phyloP scores from a whole-genome alignment of 2,113 vertebrate genomes.

The Rhinogobius similis region DNA sequence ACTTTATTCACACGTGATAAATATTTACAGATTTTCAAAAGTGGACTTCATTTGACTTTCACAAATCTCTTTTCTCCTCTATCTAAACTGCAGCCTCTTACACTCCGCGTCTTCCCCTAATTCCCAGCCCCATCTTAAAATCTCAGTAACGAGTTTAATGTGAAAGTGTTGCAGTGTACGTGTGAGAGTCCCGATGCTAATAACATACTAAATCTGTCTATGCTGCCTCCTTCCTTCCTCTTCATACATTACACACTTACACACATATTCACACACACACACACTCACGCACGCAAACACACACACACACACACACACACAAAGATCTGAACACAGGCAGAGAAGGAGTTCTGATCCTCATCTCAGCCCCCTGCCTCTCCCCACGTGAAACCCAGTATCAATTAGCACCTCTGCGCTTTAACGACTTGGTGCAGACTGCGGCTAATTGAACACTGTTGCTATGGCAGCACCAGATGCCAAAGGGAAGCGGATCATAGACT shows the following conservation, averaged over 20 bases:
- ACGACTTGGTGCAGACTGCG: conserved; percentile 24
- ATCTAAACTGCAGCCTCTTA: conserved; percentile 13
- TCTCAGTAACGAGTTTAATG: conserved; percentile 23
- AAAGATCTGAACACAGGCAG: neutral
- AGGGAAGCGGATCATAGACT: conserved; percentile 20
- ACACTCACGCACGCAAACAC: neutral
- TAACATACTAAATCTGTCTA: conserved; percentile 32
- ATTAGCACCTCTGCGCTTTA: conserved; percentile 66
- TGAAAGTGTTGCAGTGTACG: conserved; percentile 5
- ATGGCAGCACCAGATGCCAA: conserved; percentile 63
- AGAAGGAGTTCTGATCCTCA: conserved; percentile 4
- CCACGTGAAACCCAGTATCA: conserved; percentile 51
- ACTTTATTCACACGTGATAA: neutral
- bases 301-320: neutral
- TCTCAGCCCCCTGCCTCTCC: conserved; percentile 20
- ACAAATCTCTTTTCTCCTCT: neutral
- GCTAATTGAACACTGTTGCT: conserved; percentile 64
- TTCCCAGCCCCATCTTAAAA: conserved; percentile 22
- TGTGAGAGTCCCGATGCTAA: conserved; percentile 18
- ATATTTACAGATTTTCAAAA: neutral
- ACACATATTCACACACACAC: neutral
- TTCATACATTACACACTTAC: conserved; percentile 3
- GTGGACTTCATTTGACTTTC: neutral
- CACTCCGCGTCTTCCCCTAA: neutral
- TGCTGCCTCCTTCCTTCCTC: neutral